A percentile compares a stretch with the other conserved stretches of the same genome.
Evolutionary conservation across 2,797 vertebrate genomes (phyloP).

Genomic region (Halcyon chelicuti): DNA sequence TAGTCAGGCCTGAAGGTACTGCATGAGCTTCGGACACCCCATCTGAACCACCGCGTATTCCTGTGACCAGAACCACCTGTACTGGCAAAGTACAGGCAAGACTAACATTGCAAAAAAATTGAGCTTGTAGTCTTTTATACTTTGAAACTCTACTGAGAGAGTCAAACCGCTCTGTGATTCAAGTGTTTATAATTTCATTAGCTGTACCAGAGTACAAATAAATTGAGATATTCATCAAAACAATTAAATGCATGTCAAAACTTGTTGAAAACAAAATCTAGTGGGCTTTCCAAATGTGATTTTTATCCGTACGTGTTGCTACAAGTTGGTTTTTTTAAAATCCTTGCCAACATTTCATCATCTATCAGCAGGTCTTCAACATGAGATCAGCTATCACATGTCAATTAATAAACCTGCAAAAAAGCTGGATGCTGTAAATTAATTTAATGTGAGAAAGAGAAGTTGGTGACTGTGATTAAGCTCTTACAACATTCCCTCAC

Average conservation of each 20-base stretch:
- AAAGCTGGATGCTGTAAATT: slow-evolving; percentile 42
- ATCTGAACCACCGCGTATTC: background rate
- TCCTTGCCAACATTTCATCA: slow-evolving; percentile 40
- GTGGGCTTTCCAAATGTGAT: slow-evolving; percentile 38
- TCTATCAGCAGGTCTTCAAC: slow-evolving; percentile 51
- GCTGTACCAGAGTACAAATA: background rate
- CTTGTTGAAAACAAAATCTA: slow-evolving; percentile 40
- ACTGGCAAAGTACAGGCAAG: background rate
- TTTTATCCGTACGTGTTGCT: slow-evolving; percentile 45
- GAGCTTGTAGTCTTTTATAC: background rate
- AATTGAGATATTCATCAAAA: slow-evolving; percentile 16
- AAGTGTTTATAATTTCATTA: slow-evolving; percentile 1
- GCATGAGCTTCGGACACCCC: background rate
- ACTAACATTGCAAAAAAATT: background rate
- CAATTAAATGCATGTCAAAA: slow-evolving; percentile 56
- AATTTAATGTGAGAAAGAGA: slow-evolving; percentile 3
- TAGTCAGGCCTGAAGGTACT: background rate
- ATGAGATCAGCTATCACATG: background rate
- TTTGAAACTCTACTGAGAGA: background rate
- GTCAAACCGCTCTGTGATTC: background rate
- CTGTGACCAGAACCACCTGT: background rate
- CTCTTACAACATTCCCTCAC: background rate
- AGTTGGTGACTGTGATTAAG: background rate
- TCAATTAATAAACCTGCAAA: slow-evolving; percentile 61
- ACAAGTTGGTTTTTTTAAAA: slow-evolving; percentile 40